Evolutionary conservation across 2,888 invertebrate genomes (phyloP).

Genomic region (Pseudococcus longispinus): DNA sequence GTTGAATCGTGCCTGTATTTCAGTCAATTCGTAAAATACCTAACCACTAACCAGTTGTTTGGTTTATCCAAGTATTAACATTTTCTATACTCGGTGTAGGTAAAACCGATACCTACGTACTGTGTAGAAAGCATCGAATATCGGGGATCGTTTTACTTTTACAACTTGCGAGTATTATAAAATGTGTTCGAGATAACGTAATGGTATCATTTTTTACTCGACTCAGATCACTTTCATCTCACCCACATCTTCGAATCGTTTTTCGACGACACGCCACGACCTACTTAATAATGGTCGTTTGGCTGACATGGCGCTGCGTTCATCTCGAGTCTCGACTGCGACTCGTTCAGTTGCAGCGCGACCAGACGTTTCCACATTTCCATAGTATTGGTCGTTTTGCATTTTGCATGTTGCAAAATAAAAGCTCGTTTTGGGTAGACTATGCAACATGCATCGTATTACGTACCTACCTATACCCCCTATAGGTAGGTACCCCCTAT

Average conservation of each 20-base stretch:
- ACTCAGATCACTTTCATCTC: neutral
- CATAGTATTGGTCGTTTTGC: neutral
- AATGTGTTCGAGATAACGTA: neutral
- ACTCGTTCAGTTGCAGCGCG: neutral
- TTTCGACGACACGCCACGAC: neutral
- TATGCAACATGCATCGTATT: too few species aligned
- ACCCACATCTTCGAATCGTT: neutral
- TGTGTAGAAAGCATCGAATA: neutral
- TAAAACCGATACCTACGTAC: neutral
- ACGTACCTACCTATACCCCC: too few species aligned
- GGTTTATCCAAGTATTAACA: too few species aligned
- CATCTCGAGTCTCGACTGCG: neutral
- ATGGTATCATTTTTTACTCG: neutral
- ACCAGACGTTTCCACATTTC: neutral
- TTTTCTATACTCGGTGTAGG: neutral
- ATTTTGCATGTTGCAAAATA: neutral
- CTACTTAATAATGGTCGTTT: slow-evolving; percentile 10
- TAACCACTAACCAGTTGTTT: too few species aligned
- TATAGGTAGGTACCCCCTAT: too few species aligned
- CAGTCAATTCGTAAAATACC: too few species aligned
- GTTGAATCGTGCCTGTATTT: too few species aligned
- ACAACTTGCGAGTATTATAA: neutral
- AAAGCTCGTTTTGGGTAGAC: too few species aligned
- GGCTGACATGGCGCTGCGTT: neutral
- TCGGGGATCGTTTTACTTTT: slow-evolving; percentile 6